Evolutionary conservation across 2,113 vertebrate genomes (phyloP), one percentile per base, ranked within the genome.

Genomic region (Petrocephalus zakoni): DNA sequence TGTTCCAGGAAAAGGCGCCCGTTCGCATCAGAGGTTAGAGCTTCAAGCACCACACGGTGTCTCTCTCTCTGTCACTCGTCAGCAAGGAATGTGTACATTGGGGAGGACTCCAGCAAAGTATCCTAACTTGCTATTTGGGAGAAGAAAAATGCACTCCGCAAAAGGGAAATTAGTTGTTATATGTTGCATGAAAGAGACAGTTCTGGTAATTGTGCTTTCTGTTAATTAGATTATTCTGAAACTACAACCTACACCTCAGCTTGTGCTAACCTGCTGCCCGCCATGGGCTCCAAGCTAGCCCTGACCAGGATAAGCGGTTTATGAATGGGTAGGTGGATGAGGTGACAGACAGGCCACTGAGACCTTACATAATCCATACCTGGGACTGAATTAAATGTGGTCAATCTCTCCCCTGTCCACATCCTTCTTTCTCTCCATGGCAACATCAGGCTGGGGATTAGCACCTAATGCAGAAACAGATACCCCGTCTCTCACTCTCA

Each of bases 341-440:
- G 82, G n/a, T 49, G 21, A 49, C 46, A 52, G 8, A 52, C 81
- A 52, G 22, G 46, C 82, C 22, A 85, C 82, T 51, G 82, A n/a
- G 8, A 52, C 49, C n/a, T 78, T 42, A 78, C 34, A 78, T 29
- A 52, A 52, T 85, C 82, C 82, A 85, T 51, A 52, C 82, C 47
- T 52, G 82, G 22, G 42, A n/a, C 46, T 84, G 82, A 85, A 85
- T 51, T 25, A 85, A 85, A 85, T 29, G n/a, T 78, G 72, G 34
- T 78, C 72, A 78, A 42, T 34, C 34, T 78, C 34, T 78, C 13
- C 72, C 81, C 47, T 85, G 47, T 19, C 49, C 49, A 52, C 22
- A 85, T 52, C 47, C 49, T 47, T 52, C 49, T 21, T 15, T 52
- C 82, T 84, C 72, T 42, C 72, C 34, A 78, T 78, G 34, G 72